Percentiles rank a stretch among this genome's conserved stretches.
phyloP scores from a whole-genome alignment of 2,888 invertebrate species.

The Sarcophaga caerulescens region DNA sequence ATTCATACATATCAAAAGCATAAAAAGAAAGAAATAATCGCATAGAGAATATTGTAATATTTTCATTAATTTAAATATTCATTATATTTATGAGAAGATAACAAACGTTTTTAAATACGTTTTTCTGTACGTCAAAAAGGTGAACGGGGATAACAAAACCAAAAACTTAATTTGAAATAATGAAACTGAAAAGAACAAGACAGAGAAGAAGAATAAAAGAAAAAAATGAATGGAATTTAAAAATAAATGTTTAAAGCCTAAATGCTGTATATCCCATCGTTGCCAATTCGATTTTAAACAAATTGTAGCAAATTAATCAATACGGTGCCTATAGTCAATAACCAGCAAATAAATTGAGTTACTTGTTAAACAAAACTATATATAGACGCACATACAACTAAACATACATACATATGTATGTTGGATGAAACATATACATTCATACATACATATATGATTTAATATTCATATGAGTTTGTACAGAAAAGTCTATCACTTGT shows the following conservation, averaged over 20 bases:
- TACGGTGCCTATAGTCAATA: slow-evolving; percentile 65
- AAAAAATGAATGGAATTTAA: too few species aligned
- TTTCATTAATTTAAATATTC: slow-evolving; percentile 57
- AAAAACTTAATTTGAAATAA: slow-evolving; percentile 14
- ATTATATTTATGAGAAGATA: slow-evolving; percentile 15
- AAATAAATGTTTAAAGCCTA: neutral
- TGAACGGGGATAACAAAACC: neutral
- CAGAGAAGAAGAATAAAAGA: neutral
- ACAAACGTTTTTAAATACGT: slow-evolving; percentile 11
- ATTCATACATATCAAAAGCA: neutral
- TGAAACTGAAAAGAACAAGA: slow-evolving; percentile 13
- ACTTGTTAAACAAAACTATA: slow-evolving; percentile 60
- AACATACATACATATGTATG: neutral
- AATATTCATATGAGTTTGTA: slow-evolving; percentile 18
- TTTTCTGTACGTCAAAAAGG: neutral
- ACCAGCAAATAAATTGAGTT: slow-evolving; percentile 63
- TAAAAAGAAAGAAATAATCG: neutral
- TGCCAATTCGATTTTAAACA: slow-evolving; percentile 65
- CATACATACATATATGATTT: slow-evolving; percentile 1
- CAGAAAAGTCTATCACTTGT: slow-evolving; percentile 22
- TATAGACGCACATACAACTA: neutral
- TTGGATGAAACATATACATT: neutral
- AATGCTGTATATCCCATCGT: slow-evolving; percentile 37
- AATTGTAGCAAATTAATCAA: slow-evolving; percentile 66
- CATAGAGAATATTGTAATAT: slow-evolving; percentile 22